Evolutionary conservation across 2,888 invertebrate genomes (phyloP), one percentile per base, ranked within the genome.

Genomic region (Dicycla oo): DNA sequence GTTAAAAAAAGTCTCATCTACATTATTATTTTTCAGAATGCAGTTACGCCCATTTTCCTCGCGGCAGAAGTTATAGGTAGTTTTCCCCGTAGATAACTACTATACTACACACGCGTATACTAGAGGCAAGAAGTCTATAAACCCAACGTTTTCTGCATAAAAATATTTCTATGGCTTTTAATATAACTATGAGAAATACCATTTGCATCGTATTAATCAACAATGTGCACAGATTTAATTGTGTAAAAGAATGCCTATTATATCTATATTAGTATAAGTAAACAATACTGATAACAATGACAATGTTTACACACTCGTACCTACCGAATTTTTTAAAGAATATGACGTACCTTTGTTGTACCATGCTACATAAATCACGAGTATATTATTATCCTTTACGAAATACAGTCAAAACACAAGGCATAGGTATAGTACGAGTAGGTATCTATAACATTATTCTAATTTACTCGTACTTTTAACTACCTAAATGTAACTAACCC

Each of bases 211-310:
- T 15, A 40, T 40, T 23, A 23, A 20, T 47, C 10, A 69, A 5
- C 7, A 56, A 69, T 54, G n/a, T 38, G 8, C 18, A 18, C 18
- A 30, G 20, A 49, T 49, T 23, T 15, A 20, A 2, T 2, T 40
- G 57, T 70, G 30, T 49, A 49, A 56, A 45, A 45, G 11, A n/a
- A 61, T 13, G 20, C 53, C 38, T 63, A 63, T 53, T 53, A 53
- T 67, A 6, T 38, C 26, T 34, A 10, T 5, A 38, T 47, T 18
- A 30, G n/a, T 26, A 8, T 30, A 40, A 1, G 30, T 51, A 61
- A 61, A 71, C 15, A 72, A 51, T 60, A 58, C 18, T 40, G 45
- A 47, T 70, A 69, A 26, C 15, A 38, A 10, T 68, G 26, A 38
- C 45, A 56, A 47, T 47, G 13, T 45, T 4, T 34, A 34, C 34